Evolutionary conservation across 2,888 invertebrate species (phyloP), one percentile per base, ranked within the genome.

Genomic region (Athalia cordata): DNA sequence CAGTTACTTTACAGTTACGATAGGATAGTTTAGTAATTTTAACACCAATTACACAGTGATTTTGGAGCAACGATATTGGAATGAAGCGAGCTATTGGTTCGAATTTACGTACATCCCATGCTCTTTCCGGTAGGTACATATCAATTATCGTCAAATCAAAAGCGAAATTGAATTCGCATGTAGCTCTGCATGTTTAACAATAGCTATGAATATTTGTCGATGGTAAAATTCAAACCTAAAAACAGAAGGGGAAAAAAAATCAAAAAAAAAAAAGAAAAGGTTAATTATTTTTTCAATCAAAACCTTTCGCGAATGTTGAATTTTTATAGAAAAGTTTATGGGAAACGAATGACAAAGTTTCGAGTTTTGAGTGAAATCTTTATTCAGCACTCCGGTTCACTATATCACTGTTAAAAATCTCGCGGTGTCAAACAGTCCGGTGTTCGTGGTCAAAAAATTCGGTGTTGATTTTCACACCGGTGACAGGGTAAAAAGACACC

Each of bases 1-100:
- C 55, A 72, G 72, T 72, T 72, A 72, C 47, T 57, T 59, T 49
- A n/a, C 59, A 72, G 59, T 72, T 59, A 72, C 45, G 45, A 15
- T 7, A 5, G 5, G 59, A 72, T 57, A 59, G 59, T 57, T 59
- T 47, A 47, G n/a, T 13, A 59, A 72, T 72, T 47, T 43, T 13
- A 59, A 57, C 59, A n/a, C 47, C 59, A 7, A 72, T 72, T 72
- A 47, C 59, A 59, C 43, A 11, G 57, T 59, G 59, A 72, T 72
- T 72, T 72, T 72, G 45, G 47, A 8, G 43, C 11, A 57, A 4
- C 72, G 57, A 70, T 70, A 57, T 45, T 47, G 45, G 5, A 11
- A 59, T 5, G 72, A 59, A 49, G 6, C 4, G 15, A 7, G 62
- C 4, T 5, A 62, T 8, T 29, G 29, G 29, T 29, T 29, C 29